Evolutionary conservation across 2,888 invertebrate genomes (phyloP).

Genomic region (Frankliniella intonsa): DNA sequence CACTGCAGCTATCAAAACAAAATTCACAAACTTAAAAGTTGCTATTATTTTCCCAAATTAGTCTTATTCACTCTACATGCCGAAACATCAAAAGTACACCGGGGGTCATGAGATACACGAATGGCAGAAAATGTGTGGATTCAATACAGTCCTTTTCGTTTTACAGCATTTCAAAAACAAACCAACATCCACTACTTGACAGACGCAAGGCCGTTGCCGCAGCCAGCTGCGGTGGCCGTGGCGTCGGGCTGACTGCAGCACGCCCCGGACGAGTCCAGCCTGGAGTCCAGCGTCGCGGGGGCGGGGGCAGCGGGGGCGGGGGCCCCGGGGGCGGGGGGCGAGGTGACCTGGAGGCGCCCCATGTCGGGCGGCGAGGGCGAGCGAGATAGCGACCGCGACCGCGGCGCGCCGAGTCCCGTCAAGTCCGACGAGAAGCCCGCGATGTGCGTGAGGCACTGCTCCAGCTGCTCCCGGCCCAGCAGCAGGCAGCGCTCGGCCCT

Average conservation of each 20-base stretch:
- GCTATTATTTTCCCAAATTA: no score
- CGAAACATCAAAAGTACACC: no score
- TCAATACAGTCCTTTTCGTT: background rate
- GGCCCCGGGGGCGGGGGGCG: background rate
- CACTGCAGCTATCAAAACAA: no score
- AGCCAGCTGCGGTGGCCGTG: background rate
- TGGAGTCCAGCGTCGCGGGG: background rate
- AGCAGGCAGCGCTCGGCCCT: background rate
- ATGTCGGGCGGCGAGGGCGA: background rate
- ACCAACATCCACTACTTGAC: background rate
- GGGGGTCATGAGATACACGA: no score
- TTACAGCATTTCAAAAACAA: background rate
- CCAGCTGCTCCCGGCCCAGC: background rate
- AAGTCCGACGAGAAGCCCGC: conserved; percentile 3
- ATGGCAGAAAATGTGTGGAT: no score
- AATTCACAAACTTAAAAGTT: no score
- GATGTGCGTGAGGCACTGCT: conserved; percentile 12
- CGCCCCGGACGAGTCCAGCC: background rate
- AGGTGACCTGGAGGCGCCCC: background rate
- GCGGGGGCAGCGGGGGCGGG: background rate
- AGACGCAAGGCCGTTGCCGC: background rate
- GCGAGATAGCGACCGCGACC: background rate
- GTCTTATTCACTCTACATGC: no score
- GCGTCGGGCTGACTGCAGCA: background rate
- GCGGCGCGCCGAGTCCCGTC: background rate